Conservation (phyloP, 2,113 vertebrate genomes). For the Dromiciops gliroides region DNA sequence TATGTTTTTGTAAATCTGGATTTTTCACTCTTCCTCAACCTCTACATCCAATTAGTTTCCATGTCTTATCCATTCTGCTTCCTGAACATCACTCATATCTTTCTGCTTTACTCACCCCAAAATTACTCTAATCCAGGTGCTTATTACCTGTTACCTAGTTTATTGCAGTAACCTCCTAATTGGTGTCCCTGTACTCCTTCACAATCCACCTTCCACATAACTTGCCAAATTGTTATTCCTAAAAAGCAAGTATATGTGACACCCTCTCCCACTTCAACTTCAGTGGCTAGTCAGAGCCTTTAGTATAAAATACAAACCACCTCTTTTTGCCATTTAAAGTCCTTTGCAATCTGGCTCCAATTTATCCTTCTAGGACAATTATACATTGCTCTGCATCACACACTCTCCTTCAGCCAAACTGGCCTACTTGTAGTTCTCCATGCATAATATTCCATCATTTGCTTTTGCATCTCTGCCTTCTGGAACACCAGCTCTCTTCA, state of each 20-base stretch:
- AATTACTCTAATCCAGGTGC: neutral
- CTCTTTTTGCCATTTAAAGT: neutral
- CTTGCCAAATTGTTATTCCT: neutral
- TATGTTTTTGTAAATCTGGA: neutral
- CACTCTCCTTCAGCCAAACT: neutral
- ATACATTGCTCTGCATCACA: neutral
- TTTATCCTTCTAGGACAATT: neutral
- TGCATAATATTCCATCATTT: neutral
- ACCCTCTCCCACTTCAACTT: neutral
- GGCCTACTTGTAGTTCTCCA: neutral
- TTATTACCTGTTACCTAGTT: neutral
- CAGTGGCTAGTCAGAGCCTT: neutral
- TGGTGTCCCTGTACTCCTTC: neutral
- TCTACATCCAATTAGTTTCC: neutral
- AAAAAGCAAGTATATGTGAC: neutral
- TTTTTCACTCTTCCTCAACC: neutral
- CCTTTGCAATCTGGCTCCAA: neutral
- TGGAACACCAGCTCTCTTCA: neutral
- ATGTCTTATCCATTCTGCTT: neutral
- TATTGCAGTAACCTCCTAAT: neutral
- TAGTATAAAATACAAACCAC: neutral
- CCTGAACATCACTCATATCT: neutral
- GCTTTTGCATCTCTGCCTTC: neutral
- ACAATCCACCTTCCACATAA: neutral
- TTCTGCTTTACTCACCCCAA: neutral